Evolutionary conservation across 2,113 vertebrate species (phyloP), one percentile per base, ranked within the genome.

Genomic region (Dinomys branickii): DNA sequence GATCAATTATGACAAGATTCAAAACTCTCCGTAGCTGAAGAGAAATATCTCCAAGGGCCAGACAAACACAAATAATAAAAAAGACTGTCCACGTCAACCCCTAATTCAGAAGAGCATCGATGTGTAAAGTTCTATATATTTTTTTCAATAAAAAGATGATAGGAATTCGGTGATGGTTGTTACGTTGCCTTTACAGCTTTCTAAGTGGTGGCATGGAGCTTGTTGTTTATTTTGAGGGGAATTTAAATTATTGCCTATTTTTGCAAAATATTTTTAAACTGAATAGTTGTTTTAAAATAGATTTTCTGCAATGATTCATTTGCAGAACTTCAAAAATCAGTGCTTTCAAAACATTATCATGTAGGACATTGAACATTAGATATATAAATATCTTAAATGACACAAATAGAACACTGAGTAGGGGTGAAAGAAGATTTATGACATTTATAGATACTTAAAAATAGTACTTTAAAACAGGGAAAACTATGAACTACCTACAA

Each of bases 271-370:
- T 3, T 14, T 86, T 56, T 90, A 69, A 52, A 80, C 61, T 52
- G 11, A 90, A 52, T 3, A 85, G 14, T 58, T 61, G 16, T 63
- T 91, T 97, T 88, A 58, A 90, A 84, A 87, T n/a, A 86, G 44
- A 44, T 50, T 77, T 7, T 67, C 13, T 91, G 16, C 58, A 89
- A 58, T 41, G 58, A 90, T 56, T 89, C 30, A 75, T 77, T 78
- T 28, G 11, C 4, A 96, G 73, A 77, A 82, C 9, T 95, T 71
- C 11, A 88, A 88, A 93, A 61, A 8, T 58, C 59, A 52, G 5
- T 86, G 67, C 85, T 90, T 92, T 88, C 47, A 94, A 96, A 90
- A 38, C 50, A 75, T 61, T 58, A 61, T 35, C n/a, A 35, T 17
- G 5, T 35, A 44, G 35, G 38, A 35, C 1, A 65, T 54, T 89